phyloP scores from a whole-genome alignment of 2,797 vertebrate species.

The Silurus lanzhouensis region DNA sequence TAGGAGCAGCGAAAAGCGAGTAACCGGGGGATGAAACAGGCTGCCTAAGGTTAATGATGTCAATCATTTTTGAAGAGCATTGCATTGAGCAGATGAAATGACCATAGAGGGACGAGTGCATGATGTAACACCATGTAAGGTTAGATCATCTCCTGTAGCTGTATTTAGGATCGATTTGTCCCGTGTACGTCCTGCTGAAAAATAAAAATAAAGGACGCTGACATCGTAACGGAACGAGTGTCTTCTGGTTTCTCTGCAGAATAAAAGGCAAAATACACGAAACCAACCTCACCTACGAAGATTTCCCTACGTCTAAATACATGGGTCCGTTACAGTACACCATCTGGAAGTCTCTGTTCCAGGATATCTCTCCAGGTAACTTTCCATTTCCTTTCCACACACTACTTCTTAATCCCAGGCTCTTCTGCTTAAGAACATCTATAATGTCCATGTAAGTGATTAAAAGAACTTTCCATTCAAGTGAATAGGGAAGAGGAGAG shows the following conservation, averaged over 20 bases:
- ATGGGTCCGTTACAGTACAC: constrained; percentile 96
- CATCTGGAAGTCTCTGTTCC: constrained; percentile 97
- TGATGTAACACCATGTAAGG: constrained; percentile 55
- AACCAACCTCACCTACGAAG: constrained; percentile 95
- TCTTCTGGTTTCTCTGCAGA: constrained; percentile 70
- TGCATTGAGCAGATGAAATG: constrained; percentile 12
- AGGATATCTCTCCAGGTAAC: constrained; percentile 94
- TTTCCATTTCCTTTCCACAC: neutral
- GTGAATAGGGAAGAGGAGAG: too few species aligned
- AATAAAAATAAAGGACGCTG: neutral
- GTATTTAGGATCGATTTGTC: neutral
- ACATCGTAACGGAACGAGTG: constrained; percentile 25
- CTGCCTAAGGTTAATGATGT: neutral
- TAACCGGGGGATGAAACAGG: constrained; percentile 7
- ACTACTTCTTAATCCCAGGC: too few species aligned
- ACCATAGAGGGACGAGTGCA: neutral
- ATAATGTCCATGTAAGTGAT: too few species aligned
- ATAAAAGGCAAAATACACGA: constrained; percentile 97
- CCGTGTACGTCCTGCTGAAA: neutral
- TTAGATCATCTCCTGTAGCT: neutral
- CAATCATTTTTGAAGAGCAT: constrained; percentile 10
- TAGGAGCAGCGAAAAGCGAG: neutral
- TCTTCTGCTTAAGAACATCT: too few species aligned
- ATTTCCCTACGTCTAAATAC: constrained; percentile 97
- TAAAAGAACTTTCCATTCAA: too few species aligned